Conservation (phyloP, 1,140 invertebrate genomes). For the Rhagoletis pomonella region DNA sequence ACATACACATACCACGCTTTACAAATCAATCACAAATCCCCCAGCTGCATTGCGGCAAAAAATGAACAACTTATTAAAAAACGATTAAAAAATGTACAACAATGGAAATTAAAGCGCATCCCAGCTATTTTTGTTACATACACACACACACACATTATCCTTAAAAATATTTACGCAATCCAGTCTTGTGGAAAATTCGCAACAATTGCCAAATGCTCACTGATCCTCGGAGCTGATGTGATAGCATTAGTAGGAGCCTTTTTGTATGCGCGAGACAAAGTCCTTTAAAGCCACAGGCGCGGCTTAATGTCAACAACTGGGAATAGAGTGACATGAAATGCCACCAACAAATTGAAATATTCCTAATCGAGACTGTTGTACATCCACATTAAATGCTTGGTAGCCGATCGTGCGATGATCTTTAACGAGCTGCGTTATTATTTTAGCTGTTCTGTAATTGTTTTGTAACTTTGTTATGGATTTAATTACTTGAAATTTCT, state of each 20-base stretch:
- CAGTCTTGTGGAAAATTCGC: constrained; percentile 48
- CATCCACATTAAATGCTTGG: not conserved
- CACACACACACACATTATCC: not conserved
- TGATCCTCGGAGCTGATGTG: constrained; percentile 30
- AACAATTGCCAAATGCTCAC: not conserved
- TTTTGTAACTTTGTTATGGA: constrained; percentile 48
- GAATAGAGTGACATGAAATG: not conserved
- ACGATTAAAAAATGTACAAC: constrained; percentile 7
- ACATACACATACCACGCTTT: not conserved
- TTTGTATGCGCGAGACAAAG: constrained; percentile 38
- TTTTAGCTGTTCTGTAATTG: constrained; percentile 38
- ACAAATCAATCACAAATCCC: not conserved
- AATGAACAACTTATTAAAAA: constrained; percentile 51
- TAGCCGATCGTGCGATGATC: constrained; percentile 44
- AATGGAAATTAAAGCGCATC: constrained; percentile 7
- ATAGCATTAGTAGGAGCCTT: constrained; percentile 27
- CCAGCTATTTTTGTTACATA: constrained; percentile 26
- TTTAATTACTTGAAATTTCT: constrained; percentile 17
- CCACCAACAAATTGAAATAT: constrained; percentile 44
- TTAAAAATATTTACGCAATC: constrained; percentile 11
- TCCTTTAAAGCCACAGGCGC: constrained; percentile 48
- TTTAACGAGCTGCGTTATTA: constrained; percentile 38
- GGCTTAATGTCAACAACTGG: constrained; percentile 26
- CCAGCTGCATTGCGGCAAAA: constrained; percentile 6
- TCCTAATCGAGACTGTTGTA: not conserved